Evolutionary conservation across 53 echinoderm and acorn worm species (phyloP).

Genomic region (Stichopus horrens): DNA sequence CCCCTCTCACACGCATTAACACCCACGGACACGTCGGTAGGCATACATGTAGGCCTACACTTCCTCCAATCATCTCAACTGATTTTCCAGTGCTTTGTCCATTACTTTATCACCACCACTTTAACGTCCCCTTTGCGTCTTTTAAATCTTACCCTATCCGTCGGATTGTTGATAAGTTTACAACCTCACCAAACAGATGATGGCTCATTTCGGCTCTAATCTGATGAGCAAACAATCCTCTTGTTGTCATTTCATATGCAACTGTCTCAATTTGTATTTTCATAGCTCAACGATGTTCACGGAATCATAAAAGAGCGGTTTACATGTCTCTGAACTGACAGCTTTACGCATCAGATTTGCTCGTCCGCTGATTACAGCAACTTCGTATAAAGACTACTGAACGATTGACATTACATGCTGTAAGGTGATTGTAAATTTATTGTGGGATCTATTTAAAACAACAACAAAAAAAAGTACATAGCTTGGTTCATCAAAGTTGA

Average conservation of each 20-base stretch:
- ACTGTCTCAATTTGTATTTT: background rate
- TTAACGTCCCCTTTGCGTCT: too few relatives aligned
- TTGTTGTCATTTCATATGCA: background rate
- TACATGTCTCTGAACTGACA: background rate
- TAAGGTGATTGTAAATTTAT: too few relatives aligned
- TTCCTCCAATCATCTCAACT: too few relatives aligned
- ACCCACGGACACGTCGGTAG: background rate
- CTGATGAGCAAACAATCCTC: background rate
- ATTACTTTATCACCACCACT: too few relatives aligned
- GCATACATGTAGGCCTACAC: too few relatives aligned
- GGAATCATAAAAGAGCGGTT: background rate
- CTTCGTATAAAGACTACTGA: too few relatives aligned
- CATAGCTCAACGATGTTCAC: background rate
- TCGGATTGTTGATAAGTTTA: background rate
- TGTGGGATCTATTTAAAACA: too few relatives aligned
- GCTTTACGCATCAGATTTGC: background rate
- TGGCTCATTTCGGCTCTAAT: background rate
- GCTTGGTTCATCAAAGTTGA: too few relatives aligned
- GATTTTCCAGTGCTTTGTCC: too few relatives aligned
- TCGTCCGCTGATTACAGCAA: background rate
- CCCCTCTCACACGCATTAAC: background rate
- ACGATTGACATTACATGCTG: too few relatives aligned
- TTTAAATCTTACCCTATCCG: too few relatives aligned
- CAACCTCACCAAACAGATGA: background rate
- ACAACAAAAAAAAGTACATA: too few relatives aligned